phyloP scores from a whole-genome alignment of 2,113 vertebrate species.

The Ceyx margarethae region DNA sequence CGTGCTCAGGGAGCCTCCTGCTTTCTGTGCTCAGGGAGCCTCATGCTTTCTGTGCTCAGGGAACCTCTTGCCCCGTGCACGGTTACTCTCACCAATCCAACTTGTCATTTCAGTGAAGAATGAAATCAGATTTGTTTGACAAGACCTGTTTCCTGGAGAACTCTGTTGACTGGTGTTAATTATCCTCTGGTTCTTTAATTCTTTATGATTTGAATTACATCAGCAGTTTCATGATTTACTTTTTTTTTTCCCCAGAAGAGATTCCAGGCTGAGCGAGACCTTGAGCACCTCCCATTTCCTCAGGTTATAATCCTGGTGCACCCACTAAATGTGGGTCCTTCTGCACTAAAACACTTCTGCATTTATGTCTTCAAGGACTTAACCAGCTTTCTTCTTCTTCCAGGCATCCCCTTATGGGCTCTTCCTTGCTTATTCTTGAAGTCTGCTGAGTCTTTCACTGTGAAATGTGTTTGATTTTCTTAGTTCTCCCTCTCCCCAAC shows the following conservation, averaged over 20 bases:
- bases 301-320: background rate
- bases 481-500: background rate
- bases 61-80: background rate
- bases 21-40: no score
- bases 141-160: conserved; percentile 47
- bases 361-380: background rate
- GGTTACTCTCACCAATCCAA: background rate
- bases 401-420: background rate
- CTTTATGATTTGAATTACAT: conserved; percentile 53
- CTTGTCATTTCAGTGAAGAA: conserved; percentile 60
- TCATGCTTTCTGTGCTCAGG: no score
- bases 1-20: background rate
- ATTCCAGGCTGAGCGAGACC: conserved; percentile 22
- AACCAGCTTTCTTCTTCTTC: background rate
- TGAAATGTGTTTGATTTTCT: background rate
- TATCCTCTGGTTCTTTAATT: conserved; percentile 59
- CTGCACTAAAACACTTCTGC: background rate
- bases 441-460: background rate
- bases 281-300: background rate
- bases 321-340: background rate
- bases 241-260: conserved; percentile 10
- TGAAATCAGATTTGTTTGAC: conserved; percentile 64
- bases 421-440: background rate
- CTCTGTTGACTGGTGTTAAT: conserved; percentile 58
- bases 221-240: conserved; percentile 26